Evolutionary conservation across 2,888 invertebrate species (phyloP).

Genomic region (Ornithoptera priamus): DNA sequence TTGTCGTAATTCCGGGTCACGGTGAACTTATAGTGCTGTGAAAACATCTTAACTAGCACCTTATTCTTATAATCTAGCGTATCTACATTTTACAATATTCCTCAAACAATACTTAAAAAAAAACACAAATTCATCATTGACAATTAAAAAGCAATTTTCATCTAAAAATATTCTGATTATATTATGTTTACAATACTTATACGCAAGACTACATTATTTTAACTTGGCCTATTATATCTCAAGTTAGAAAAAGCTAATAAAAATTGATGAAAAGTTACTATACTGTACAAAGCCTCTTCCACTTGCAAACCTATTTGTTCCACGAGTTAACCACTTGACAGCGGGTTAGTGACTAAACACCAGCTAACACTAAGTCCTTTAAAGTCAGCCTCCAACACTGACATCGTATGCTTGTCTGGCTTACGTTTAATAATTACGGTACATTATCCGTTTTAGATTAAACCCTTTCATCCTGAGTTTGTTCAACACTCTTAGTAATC

Average conservation of each 20-base stretch:
- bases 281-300: background rate
- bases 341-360: conserved; percentile 6
- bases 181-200: no score
- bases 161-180: no score
- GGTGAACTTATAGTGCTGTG: no score
- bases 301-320: conserved; percentile 4
- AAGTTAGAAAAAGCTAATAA: background rate
- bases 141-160: no score
- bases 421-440: background rate
- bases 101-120: no score
- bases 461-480: background rate
- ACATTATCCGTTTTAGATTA: background rate
- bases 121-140: no score
- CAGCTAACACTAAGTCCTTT: background rate
- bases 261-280: background rate
- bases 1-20: no score
- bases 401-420: background rate
- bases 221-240: background rate
- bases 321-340: conserved; percentile 7
- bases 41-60: no score
- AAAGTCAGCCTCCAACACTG: background rate
- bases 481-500: background rate
- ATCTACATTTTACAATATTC: no score
- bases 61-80: no score
- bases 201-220: no score